Evolutionary conservation across 2,888 invertebrate species (phyloP).

Genomic region (Liposcelis brunnea): DNA sequence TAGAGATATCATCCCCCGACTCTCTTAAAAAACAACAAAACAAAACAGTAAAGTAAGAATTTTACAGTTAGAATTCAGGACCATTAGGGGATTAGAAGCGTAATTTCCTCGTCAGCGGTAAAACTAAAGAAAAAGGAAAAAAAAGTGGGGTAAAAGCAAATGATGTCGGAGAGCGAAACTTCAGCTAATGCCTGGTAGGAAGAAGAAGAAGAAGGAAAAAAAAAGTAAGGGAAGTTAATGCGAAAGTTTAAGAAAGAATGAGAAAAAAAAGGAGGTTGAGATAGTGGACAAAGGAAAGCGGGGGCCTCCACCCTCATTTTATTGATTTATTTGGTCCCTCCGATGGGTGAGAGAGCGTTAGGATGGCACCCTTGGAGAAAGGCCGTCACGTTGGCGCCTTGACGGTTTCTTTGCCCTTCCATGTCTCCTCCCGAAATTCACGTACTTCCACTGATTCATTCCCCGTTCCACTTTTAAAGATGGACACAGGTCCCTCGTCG

Average conservation of each 20-base stretch:
- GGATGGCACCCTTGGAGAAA: background rate
- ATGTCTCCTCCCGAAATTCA: no score
- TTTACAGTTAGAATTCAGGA: no score
- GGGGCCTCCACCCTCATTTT: slow-evolving; percentile 6
- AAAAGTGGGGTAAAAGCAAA: background rate
- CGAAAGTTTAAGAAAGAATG: slow-evolving; percentile 5
- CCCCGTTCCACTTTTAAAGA: no score
- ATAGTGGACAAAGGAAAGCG: background rate
- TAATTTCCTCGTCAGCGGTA: no score
- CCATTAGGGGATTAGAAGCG: no score
- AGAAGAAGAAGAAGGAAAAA: slow-evolving; percentile 1
- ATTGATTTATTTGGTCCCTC: slow-evolving; percentile 8
- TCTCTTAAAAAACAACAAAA: no score
- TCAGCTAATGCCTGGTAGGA: slow-evolving; percentile 1
- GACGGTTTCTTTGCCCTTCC: no score
- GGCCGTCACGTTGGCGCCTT: slow-evolving; percentile 6
- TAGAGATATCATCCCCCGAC: no score
- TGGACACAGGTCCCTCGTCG: no score
- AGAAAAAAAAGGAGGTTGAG: background rate
- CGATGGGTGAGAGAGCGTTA: no score
- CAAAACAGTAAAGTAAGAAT: no score
- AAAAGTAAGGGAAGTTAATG: slow-evolving; percentile 8
- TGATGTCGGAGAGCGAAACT: slow-evolving; percentile 1
- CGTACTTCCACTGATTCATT: no score
- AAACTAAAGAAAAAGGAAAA: background rate